Base-by-base conservation (phyloP, 2,888 invertebrate species). In the Napeogenes inachia region DNA sequence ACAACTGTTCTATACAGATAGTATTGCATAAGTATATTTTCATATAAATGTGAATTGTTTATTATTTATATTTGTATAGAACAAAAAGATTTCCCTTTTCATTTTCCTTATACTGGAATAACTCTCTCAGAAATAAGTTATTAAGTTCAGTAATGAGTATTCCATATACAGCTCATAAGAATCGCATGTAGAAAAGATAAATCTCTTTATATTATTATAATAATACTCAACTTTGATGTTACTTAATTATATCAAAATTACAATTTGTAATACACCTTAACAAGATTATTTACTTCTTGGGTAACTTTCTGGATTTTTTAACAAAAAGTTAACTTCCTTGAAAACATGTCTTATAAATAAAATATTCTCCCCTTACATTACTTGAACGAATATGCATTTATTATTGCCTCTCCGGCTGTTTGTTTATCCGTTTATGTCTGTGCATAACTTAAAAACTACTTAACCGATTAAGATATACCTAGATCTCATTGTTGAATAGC, bases 201-300 rank as follows among this genome's bases (percentile, higher is more conserved):
- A 50, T 30, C 50, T 50, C 30, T 50, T 30, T 10, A 50, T 12
- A 30, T 30, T 50, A 50, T 50, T 50, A 50, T 50, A 30, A 47
- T 47, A 13, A 10, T 50, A 30, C 30, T 12, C 30, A 50, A 50
- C 50, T 50, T 50, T 50, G 50, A 50, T 50, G 50, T 30, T 50
- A 50, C 50, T 50, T 50, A 30, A 50, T 50, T 10, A 30, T 21
- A 50, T 50, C 21, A 30, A 50, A 50, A 30, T 30, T 30, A 50
- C 50, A 50, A 50, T 50, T 50, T 50, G 30, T 50, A 8, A 30
- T 50, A 30, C 30, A 50, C 50, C 10, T 50, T 50, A 50, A 50
- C 50, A 50, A 30, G 50, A 50, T 50, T 50, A 50, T 30, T 50
- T 50, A 50, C 30, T 50, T 50, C 50, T 30, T 50, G 21, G n/a